Conservation (phyloP, 2,888 invertebrate genomes). For the Zygothrica quintamaculata region DNA sequence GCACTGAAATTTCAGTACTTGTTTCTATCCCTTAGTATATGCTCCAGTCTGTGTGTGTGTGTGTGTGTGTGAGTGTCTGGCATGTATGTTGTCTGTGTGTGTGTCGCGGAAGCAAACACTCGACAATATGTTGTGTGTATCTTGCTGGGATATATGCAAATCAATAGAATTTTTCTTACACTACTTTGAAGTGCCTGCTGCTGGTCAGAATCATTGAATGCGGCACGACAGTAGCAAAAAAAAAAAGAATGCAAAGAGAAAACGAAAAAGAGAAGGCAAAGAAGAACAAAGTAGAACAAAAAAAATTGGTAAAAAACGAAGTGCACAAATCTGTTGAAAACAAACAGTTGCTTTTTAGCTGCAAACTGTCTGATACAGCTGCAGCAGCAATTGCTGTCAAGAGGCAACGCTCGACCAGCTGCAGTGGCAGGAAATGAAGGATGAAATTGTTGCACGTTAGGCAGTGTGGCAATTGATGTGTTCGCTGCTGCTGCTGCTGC, state of each 20-base stretch:
- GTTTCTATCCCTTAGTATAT: conserved; percentile 2
- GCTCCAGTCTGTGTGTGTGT: not conserved
- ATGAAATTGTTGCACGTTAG: conserved; percentile 19
- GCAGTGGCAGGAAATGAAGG: conserved; percentile 5
- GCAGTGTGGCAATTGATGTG: conserved; percentile 33
- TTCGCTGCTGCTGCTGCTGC: conserved; percentile 19
- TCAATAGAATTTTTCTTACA: conserved; percentile 43
- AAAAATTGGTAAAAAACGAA: not conserved
- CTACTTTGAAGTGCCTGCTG: conserved; percentile 25
- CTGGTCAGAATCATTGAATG: conserved; percentile 45
- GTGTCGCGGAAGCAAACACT: conserved; percentile 43
- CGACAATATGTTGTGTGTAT: conserved; percentile 32
- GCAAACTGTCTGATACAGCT: conserved; percentile 13
- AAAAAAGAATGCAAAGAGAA: conserved; percentile 36
- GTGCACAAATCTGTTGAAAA: conserved; percentile 26
- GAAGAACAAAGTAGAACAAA: not conserved
- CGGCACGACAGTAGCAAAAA: too few relatives aligned
- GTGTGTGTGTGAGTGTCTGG: too few relatives aligned
- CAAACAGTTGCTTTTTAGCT: conserved; percentile 16
- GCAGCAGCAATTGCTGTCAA: conserved; percentile 31
- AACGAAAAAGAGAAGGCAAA: not conserved
- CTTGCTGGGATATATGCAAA: conserved; percentile 63
- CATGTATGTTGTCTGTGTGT: conserved; percentile 12
- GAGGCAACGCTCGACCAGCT: conserved; percentile 13
- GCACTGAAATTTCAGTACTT: conserved; percentile 23